Evolutionary conservation across 2,797 vertebrate genomes (phyloP).

Genomic region (Gymnothorax reevesii): DNA sequence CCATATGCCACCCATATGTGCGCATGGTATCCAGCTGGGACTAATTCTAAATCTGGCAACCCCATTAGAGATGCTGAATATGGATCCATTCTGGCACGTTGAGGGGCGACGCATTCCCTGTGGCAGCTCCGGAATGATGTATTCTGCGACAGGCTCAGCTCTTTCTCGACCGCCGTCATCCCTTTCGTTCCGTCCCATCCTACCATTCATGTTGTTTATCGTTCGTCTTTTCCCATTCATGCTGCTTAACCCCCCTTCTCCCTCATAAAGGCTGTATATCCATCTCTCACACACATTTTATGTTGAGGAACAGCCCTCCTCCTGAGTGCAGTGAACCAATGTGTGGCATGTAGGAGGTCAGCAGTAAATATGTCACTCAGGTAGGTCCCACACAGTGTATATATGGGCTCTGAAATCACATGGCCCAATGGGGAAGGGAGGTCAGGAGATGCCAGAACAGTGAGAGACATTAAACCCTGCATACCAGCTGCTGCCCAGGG

Average conservation of each 20-base stretch:
- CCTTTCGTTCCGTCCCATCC: neutral
- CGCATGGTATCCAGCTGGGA: too few species aligned
- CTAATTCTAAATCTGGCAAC: too few species aligned
- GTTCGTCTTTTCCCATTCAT: neutral
- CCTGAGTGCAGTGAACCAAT: neutral
- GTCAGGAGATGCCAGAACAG: neutral
- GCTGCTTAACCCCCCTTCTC: neutral
- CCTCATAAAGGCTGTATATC: neutral
- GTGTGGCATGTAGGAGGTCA: constrained; percentile 3
- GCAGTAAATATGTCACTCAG: constrained; percentile 10
- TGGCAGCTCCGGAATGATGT: neutral
- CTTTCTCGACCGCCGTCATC: neutral
- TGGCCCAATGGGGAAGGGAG: neutral
- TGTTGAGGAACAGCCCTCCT: neutral
- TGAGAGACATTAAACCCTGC: neutral
- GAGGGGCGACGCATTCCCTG: neutral
- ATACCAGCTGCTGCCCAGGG: neutral
- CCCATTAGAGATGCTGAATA: neutral
- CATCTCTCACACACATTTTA: neutral
- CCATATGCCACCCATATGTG: too few species aligned
- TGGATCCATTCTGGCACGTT: neutral
- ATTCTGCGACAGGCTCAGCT: neutral
- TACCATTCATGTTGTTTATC: neutral
- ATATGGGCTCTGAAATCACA: neutral
- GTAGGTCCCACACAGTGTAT: neutral